Evolutionary conservation across 2,888 invertebrate genomes (phyloP), one percentile per base, ranked within the genome.

Genomic region (Cerastis rubricosa): DNA sequence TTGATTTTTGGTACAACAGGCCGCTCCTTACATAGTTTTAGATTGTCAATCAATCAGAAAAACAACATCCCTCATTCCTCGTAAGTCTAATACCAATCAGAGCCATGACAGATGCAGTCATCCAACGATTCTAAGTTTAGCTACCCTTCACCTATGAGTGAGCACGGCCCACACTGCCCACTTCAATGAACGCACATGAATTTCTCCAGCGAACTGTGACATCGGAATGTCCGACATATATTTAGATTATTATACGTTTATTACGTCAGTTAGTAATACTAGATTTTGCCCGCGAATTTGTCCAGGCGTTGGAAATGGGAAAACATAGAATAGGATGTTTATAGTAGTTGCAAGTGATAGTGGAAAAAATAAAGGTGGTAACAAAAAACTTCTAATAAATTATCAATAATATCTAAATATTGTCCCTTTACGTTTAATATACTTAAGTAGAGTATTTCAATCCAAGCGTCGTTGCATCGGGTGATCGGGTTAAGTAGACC

Each of bases 191-290:
- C 47, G 40, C 81, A 59, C 69, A 40, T 70, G 22, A 61, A 22
- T 54, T 47, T 81, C 73, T 76, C 74, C 78, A 82, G 69, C 51
- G 69, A 72, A 72, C 74, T 25, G 66, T 59, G 43, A 65, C 74
- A 49, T 19, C 47, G 78, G 85, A 85, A 71, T 77, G 51, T 67
- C n/a, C 5, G n/a, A 43, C 4, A 47, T 84, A 71, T 74, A 85
- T 64, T 65, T 82, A 81, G 74, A 74, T 45, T 25, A 69, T 35
- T 25, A 70, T 67, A 66, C 25, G 45, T 71, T 25, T 22, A 54
- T 22, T 54, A 65, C 8, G 5, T 51, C 8, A 3, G 22, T 22
- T 8, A 8, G 2, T 49, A 3, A 51, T 51, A 51, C 22, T 54
- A 54, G 12, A 12, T 54, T n/a, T n/a, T n/a, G 25, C 25, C 25